Conservation (phyloP, 1,140 invertebrate genomes). For the Pomacea maculata region DNA sequence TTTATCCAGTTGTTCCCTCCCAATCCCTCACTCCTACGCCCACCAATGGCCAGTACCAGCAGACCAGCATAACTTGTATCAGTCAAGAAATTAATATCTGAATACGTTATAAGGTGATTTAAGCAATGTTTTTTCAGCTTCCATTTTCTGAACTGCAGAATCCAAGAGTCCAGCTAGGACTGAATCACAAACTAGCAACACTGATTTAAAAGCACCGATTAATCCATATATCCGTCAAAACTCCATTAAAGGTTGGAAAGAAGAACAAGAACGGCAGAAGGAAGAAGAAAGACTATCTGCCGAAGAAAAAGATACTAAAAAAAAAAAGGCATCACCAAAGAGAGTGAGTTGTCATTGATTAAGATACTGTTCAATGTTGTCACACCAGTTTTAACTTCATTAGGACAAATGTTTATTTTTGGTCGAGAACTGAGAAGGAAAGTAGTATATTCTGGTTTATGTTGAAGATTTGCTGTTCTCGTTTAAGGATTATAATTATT, state of each 20-base stretch:
- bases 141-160: constrained; percentile 22
- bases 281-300: constrained; percentile 52
- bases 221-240: constrained; percentile 55
- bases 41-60: no score
- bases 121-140: neutral
- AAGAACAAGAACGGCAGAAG: constrained; percentile 55
- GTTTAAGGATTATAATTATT: no score
- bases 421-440: no score
- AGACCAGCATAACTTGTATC: neutral
- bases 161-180: constrained; percentile 49
- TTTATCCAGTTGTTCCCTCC: no score
- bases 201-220: constrained; percentile 35
- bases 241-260: constrained; percentile 62
- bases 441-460: no score
- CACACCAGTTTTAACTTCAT: constrained; percentile 12
- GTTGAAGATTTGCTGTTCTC: no score
- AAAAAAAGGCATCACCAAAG: constrained; percentile 49
- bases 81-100: neutral
- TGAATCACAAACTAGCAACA: constrained; percentile 47
- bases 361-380: neutral
- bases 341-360: constrained; percentile 31
- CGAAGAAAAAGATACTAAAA: constrained; percentile 20
- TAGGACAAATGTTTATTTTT: constrained; percentile 4
- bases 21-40: no score
- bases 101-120: no score